Conservation (phyloP, 1,140 invertebrate genomes). For the Drosophila serrata region DNA sequence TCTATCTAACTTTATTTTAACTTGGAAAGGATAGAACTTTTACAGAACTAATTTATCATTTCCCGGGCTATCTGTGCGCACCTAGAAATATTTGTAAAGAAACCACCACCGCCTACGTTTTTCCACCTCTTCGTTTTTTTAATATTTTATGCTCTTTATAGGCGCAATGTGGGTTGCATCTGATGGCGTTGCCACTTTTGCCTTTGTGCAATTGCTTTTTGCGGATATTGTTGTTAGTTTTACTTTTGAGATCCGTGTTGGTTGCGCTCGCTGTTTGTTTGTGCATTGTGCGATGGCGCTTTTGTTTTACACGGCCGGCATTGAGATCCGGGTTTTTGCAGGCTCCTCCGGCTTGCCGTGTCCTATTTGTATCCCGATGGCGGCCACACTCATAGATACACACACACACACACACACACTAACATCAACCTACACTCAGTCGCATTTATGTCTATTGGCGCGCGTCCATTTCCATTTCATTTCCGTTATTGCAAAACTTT, state of each 20-base stretch:
- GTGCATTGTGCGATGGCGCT: conserved; percentile 67
- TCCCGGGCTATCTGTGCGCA: not conserved
- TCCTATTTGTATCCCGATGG: conserved; percentile 80
- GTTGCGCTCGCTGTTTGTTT: conserved; percentile 45
- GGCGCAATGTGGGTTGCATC: conserved; percentile 25
- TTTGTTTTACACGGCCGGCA: conserved; percentile 75
- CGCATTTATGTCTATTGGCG: conserved; percentile 83
- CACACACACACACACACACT: conserved; percentile 31
- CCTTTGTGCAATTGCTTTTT: conserved; percentile 80
- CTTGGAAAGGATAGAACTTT: not conserved
- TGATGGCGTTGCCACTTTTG: conserved; percentile 56
- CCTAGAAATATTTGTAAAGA: conserved; percentile 32
- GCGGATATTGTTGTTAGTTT: conserved; percentile 83
- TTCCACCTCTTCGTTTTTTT: conserved; percentile 46
- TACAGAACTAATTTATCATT: conserved; percentile 23
- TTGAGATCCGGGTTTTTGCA: conserved; percentile 57
- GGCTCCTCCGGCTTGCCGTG: conserved; percentile 59
- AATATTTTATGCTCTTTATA: conserved; percentile 51
- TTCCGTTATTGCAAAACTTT: conserved; percentile 83
- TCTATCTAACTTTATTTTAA: not conserved
- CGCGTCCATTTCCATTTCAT: conserved; percentile 84
- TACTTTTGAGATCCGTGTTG: conserved; percentile 68
- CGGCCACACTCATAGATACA: conserved; percentile 1
- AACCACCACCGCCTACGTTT: conserved; percentile 17
- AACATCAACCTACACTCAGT: conserved; percentile 40